A percentile compares a stretch with the other conserved stretches of the same genome.
Conservation (phyloP, 2,797 vertebrate genomes). For the Tokudaia tokunoshimensis region DNA sequence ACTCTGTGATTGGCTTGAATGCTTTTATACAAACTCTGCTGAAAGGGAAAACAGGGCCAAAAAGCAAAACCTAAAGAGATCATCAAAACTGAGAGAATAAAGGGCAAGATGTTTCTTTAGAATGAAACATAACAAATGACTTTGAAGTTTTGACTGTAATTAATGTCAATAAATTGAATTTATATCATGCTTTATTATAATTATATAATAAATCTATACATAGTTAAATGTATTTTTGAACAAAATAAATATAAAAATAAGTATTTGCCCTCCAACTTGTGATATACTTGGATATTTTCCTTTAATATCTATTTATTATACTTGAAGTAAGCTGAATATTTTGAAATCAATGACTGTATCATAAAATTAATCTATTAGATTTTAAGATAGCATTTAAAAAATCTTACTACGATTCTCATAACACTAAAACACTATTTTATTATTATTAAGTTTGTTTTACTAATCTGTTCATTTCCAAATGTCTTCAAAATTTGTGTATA, state of each 20-base stretch:
- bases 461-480: neutral
- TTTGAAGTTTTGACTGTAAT: neutral
- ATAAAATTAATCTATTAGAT: neutral
- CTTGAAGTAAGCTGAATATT: neutral
- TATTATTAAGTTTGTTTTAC: neutral
- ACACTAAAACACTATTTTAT: neutral
- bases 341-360: neutral
- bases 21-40: neutral
- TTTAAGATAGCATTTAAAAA: neutral
- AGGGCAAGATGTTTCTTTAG: neutral
- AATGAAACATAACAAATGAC: neutral
- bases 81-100: neutral
- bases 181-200: neutral
- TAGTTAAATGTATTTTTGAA: fast-evolving
- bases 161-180: neutral
- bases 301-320: neutral
- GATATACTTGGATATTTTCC: neutral
- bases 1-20: neutral
- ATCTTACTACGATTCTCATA: neutral
- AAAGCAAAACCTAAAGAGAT: neutral
- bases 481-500: neutral
- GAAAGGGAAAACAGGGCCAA: neutral
- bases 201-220: neutral
- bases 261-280: neutral
- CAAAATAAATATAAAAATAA: neutral